Percentiles rank a stretch among this genome's conserved stretches.
Conservation (phyloP, 1,140 invertebrate species). For the Laupala kohalensis region DNA sequence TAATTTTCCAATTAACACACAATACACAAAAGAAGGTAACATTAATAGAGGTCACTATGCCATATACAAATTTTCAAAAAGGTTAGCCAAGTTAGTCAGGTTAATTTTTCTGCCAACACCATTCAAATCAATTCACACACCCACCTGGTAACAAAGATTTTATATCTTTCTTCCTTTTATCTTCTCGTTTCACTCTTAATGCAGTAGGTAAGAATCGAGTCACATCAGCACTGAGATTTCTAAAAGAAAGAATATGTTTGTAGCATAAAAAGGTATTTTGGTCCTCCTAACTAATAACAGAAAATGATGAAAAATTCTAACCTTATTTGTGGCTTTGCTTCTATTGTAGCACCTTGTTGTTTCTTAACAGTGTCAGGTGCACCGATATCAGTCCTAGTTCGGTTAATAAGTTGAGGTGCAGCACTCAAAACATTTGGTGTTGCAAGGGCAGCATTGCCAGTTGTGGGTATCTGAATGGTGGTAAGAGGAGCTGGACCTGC, state of each 20-base stretch:
- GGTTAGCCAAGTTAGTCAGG: too few species aligned
- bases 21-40: background rate
- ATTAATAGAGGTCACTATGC: too few species aligned
- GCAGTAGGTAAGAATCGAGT: slow-evolving; percentile 89
- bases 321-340: slow-evolving; percentile 86
- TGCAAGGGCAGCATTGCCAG: slow-evolving; percentile 24
- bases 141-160: slow-evolving; percentile 14
- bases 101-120: too few species aligned
- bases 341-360: slow-evolving; percentile 66
- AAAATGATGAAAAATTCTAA: slow-evolving; percentile 10
- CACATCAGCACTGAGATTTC: slow-evolving; percentile 87
- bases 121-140: background rate
- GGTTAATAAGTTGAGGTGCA: slow-evolving; percentile 64
- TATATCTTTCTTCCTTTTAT: slow-evolving; percentile 31
- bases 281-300: background rate
- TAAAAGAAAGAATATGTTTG: slow-evolving; percentile 17
- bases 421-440: slow-evolving; percentile 67
- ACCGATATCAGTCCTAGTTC: slow-evolving; percentile 27
- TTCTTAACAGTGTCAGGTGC: slow-evolving; percentile 26
- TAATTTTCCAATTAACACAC: background rate
- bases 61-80: too few species aligned
- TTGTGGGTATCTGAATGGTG: slow-evolving; percentile 11
- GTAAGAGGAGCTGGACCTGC: slow-evolving; percentile 2
- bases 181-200: slow-evolving; percentile 75
- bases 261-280: background rate